A percentile compares a stretch with the other conserved stretches of the same genome.
phyloP scores from a whole-genome alignment of 23 tunicate genomes.

The Trididemnum clinides region DNA sequence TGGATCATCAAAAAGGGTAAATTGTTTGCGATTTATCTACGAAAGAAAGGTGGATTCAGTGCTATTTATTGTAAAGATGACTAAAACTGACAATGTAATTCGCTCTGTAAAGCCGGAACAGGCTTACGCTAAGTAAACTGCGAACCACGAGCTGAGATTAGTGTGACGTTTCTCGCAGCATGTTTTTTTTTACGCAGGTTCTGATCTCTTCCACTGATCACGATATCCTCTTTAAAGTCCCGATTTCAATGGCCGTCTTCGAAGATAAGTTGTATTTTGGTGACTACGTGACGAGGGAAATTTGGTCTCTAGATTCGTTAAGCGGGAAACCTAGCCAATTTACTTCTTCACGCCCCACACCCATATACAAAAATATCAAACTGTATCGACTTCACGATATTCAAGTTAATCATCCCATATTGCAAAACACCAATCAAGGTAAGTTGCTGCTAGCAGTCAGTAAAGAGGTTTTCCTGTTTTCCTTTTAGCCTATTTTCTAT shows the following conservation, averaged over 20 bases:
- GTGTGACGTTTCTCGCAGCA: too few species aligned
- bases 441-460: too few species aligned
- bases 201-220: not conserved
- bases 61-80: too few species aligned
- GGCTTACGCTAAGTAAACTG: too few species aligned
- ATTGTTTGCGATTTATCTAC: too few species aligned
- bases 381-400: not conserved
- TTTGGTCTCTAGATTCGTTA: conserved; percentile 37
- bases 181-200: not conserved
- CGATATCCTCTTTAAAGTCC: not conserved
- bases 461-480: too few species aligned
- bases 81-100: too few species aligned
- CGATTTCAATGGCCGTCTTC: conserved; percentile 30
- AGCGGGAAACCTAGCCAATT: conserved; percentile 9
- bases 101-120: too few species aligned
- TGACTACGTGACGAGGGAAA: conserved; percentile 38
- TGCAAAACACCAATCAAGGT: not conserved
- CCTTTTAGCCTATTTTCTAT: too few species aligned
- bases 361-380: not conserved
- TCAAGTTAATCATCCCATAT: not conserved
- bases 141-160: too few species aligned
- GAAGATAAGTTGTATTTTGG: conserved; percentile 19
- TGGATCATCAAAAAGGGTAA: not conserved
- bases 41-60: too few species aligned
- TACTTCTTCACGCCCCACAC: not conserved